These are phyloP conservation scores for Rhopalosiphum maidis DNA, from an alignment of 1,140 invertebrate genomes.

Conservation along the genomic window DNA sequence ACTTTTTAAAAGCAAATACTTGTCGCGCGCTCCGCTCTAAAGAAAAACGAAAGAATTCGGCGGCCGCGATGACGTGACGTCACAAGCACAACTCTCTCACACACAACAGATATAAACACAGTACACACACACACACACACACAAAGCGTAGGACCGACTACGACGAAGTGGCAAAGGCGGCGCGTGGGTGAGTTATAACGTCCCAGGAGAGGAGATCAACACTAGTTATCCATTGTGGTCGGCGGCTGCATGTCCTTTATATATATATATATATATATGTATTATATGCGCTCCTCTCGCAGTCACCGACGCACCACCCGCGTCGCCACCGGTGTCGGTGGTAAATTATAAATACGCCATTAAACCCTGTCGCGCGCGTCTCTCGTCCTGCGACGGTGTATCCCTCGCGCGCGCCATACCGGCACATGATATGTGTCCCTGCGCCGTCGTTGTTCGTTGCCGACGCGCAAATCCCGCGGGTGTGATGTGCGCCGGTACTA, in stretches of 20 bases:
- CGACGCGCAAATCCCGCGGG: constrained; percentile 48
- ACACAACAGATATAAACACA: not conserved
- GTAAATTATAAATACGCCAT: constrained; percentile 58
- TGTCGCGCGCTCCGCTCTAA: constrained; percentile 19
- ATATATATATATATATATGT: not conserved
- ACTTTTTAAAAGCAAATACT: constrained; percentile 58
- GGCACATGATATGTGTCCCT: constrained; percentile 33
- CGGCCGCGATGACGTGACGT: constrained; percentile 32
- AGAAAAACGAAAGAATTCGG: constrained; percentile 48
- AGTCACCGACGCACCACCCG: not conserved
- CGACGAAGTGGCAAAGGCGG: not conserved
- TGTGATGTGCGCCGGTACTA: constrained; percentile 31
- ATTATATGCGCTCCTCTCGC: not conserved
- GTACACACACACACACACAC: not conserved
- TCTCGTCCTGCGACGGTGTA: not conserved
- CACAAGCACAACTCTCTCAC: not conserved
- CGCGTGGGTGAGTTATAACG: constrained; percentile 49
- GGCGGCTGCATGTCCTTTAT: not conserved
- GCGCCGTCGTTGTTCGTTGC: constrained; percentile 25
- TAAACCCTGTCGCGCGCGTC: constrained; percentile 51
- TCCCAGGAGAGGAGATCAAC: constrained; percentile 57
- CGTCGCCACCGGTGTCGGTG: not conserved
- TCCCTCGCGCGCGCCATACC: constrained; percentile 32
- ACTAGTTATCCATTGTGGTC: constrained; percentile 58
- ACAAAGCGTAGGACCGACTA: not conserved